Conservation (phyloP, 2,888 invertebrate genomes). For the Drosophila emarginata region DNA sequence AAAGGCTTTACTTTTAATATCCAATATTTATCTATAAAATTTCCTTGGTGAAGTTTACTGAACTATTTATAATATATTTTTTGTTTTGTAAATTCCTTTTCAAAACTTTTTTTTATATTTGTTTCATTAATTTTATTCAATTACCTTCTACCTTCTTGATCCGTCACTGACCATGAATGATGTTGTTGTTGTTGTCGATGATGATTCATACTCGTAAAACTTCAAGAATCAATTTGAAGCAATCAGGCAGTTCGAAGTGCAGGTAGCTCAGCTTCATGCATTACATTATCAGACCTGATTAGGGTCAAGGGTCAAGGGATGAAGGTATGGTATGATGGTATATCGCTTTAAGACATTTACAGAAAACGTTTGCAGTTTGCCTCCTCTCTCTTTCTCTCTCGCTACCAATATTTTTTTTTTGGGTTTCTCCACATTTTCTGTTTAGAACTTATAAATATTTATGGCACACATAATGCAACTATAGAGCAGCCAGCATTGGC, state of each 20-base stretch:
- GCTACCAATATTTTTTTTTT: neutral
- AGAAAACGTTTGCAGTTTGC: neutral
- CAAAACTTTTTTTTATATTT: no score
- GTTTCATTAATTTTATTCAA: no score
- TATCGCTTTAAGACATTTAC: conserved; percentile 4
- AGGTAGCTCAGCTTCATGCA: conserved; percentile 6
- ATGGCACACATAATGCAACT: conserved; percentile 70
- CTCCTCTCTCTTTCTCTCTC: neutral
- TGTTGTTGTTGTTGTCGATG: neutral
- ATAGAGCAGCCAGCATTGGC: conserved; percentile 22
- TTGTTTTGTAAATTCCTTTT: no score
- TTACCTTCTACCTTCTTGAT: no score
- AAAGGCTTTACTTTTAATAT: no score
- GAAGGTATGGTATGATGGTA: neutral
- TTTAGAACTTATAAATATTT: conserved; percentile 76
- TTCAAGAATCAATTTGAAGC: conserved; percentile 12
- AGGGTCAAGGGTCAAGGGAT: conserved; percentile 2
- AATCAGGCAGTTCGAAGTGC: neutral
- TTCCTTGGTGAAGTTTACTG: no score
- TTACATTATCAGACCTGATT: conserved; percentile 10
- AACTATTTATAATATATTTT: no score
- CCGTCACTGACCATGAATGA: no score
- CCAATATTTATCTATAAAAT: no score
- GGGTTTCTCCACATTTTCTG: conserved; percentile 12
- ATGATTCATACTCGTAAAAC: conserved; percentile 11